Percentiles rank a stretch among this genome's conserved stretches.
Conservation (phyloP, 2,113 vertebrate genomes). For the Sialia sialis region DNA sequence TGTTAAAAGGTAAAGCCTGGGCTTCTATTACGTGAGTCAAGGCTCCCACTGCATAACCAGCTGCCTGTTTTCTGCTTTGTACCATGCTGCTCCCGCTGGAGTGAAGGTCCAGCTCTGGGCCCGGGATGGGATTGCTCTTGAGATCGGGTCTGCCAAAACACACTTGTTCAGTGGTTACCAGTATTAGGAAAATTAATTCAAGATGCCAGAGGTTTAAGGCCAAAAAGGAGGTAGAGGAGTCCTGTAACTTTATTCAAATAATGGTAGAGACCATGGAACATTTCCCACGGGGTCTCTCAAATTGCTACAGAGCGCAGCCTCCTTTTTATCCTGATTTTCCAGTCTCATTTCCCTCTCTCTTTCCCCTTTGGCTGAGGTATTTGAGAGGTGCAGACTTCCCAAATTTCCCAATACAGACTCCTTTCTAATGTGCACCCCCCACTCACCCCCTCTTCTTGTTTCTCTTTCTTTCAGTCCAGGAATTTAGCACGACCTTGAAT, state of each 20-base stretch:
- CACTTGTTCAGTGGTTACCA: neutral
- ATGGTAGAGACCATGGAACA: neutral
- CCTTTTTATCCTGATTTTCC: neutral
- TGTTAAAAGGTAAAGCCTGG: neutral
- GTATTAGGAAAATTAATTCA: neutral
- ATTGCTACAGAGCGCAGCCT: neutral
- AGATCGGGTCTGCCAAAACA: neutral
- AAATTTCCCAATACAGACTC: neutral
- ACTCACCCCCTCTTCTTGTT: accelerated
- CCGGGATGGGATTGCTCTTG: accelerated
- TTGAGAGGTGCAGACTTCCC: neutral
- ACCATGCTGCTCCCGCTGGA: neutral
- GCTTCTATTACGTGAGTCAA: neutral
- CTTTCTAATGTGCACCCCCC: neutral
- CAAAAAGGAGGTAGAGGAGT: neutral
- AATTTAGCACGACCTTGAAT: neutral
- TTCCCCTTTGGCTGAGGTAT: neutral
- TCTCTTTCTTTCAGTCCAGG: neutral
- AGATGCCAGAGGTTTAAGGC: neutral
- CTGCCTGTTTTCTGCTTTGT: neutral
- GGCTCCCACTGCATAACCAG: neutral
- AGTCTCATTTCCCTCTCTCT: neutral
- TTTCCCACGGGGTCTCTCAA: neutral
- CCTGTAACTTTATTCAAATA: neutral
- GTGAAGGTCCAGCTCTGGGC: neutral